Percentiles rank a stretch among this genome's conserved stretches.
These are phyloP conservation scores for Diprion similis DNA, from an alignment of 1,140 invertebrate species.

Conservation along the genomic window DNA sequence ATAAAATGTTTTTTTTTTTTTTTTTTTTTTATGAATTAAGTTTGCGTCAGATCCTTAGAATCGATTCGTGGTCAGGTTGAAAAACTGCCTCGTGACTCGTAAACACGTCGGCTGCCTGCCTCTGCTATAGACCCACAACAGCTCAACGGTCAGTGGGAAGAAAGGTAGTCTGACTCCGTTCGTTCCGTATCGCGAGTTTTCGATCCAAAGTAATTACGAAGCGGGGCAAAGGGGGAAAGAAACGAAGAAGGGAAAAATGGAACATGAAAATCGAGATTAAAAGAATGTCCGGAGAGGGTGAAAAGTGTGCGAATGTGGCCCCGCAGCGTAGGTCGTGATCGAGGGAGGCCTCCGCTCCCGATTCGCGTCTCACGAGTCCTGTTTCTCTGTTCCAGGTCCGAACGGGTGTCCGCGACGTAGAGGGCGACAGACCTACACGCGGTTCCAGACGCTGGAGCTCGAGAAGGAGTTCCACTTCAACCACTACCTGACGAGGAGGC, in stretches of 20 bases:
- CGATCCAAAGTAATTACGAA: too few species aligned
- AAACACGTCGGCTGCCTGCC: neutral
- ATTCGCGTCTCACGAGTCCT: neutral
- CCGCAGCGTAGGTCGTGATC: too few species aligned
- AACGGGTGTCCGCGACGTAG: conserved; percentile 93
- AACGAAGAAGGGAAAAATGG: neutral
- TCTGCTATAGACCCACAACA: too few species aligned
- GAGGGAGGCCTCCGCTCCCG: neutral
- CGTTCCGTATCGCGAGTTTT: neutral
- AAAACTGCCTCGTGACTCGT: neutral
- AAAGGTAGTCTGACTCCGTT: neutral
- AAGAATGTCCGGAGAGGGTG: neutral
- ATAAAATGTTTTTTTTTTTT: too few species aligned
- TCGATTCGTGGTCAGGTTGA: neutral
- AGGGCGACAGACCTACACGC: conserved; percentile 95
- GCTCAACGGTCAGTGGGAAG: too few species aligned
- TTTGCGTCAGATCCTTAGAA: neutral
- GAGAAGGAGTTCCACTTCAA: conserved; percentile 99
- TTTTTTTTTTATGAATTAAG: neutral
- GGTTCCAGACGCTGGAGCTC: conserved; percentile 92
- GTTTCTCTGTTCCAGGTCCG: conserved; percentile 76
- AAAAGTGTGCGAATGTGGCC: neutral
- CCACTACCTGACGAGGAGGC: conserved; percentile 93
- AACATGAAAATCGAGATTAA: too few species aligned
- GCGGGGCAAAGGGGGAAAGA: neutral